Evolutionary conservation across 37 sponge, comb jelly and placozoan genomes (phyloP), one percentile per base, ranked within the genome.

Genomic region (Halichondria panicea): DNA sequence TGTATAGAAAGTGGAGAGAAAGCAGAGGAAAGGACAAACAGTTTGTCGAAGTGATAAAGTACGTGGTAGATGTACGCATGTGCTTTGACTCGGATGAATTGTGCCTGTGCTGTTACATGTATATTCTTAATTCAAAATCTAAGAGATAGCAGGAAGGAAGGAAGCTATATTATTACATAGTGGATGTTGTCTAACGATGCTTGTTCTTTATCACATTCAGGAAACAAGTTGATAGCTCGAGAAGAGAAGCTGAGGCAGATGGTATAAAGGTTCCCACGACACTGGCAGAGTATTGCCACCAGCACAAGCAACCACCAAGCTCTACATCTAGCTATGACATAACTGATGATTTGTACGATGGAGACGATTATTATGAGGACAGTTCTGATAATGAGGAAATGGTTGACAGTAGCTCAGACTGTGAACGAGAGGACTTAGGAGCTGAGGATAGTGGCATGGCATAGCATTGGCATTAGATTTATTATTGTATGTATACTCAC

Each of bases 1-100:
- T 95, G 84, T 98, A 93, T 71, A 68, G 99, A 44, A 87, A 78
- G 48, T 95, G 96, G 99, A 81, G 84, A 56, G 94, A 95, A 54
- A 80, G 79, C 64, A 81, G 88, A 79, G 89, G 80, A 30, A 92
- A 93, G 43, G 96, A 95, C 57, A 87, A 92, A 37, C 88, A 89
- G 42, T 98, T 95, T 63, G 83, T 80, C 39, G 79, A 82, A 21
- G 44, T 81, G 25, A 91, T 98, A 24, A 89, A 77, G 99, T 97
- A 42, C 80, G 84, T 71, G 34, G 5, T 12, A 8, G 11, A 18
- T 4, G 35, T 18, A 48, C 52, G 11, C 43, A 37, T 56, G 60
- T 56, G 58, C 56, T 58, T 34, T 19, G 9, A 21, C 28, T 21
- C 2, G 3, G 34, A 39, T 76, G 66, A 19, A 22, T 18, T 11